A percentile compares a stretch with the other conserved stretches of the same genome.
Evolutionary conservation across 2,113 vertebrate species (phyloP).

Genomic region (Trichechus manatus): DNA sequence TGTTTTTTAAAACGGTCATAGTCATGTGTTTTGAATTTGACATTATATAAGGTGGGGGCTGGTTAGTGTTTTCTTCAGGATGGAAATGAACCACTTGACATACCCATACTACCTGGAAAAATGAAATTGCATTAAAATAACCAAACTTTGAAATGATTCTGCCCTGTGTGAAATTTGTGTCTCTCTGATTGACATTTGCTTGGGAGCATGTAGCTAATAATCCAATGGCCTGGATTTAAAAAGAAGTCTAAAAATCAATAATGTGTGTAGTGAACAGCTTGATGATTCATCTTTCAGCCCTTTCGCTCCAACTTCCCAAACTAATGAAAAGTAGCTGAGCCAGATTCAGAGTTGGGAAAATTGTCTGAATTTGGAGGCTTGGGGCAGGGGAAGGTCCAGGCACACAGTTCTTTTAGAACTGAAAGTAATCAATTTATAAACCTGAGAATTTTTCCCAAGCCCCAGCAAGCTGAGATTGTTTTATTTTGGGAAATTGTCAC

Average conservation of each 20-base stretch:
- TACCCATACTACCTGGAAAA: slow-evolving; percentile 63
- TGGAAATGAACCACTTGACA: slow-evolving; percentile 62
- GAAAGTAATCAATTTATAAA: background rate
- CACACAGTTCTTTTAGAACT: background rate
- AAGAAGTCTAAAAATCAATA: background rate
- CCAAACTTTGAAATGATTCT: slow-evolving; percentile 63
- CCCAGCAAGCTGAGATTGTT: background rate
- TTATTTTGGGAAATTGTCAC: background rate
- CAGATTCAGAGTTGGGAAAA: background rate
- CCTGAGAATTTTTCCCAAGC: background rate
- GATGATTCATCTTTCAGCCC: background rate
- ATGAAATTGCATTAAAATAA: slow-evolving; percentile 74
- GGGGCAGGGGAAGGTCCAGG: background rate
- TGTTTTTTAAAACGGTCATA: slow-evolving; percentile 46
- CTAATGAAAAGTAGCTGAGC: background rate
- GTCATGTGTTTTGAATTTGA: slow-evolving; percentile 66
- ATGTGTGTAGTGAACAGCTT: background rate
- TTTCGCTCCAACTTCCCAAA: background rate
- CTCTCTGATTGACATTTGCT: slow-evolving; percentile 35
- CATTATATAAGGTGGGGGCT: slow-evolving; percentile 24
- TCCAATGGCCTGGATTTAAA: background rate
- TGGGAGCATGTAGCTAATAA: background rate
- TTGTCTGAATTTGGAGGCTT: background rate
- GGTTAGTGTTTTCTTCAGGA: slow-evolving; percentile 63
- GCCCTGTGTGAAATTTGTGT: slow-evolving; percentile 58